These are phyloP conservation scores for Oscheius sp. DNA, from an alignment of 2,888 invertebrate species.

Conservation along the genomic window DNA sequence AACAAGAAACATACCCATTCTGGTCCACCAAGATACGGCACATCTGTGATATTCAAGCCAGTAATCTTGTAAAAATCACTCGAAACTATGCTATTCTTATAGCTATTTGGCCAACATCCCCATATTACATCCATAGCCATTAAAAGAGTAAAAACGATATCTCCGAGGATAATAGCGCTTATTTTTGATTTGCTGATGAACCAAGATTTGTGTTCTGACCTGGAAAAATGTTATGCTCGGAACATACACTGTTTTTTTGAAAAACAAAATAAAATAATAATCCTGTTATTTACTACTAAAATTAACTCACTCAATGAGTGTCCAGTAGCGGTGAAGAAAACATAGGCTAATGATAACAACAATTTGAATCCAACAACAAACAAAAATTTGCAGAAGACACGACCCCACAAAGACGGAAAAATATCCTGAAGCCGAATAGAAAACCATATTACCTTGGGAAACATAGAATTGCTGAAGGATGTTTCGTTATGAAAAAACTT, in stretches of 20 bases:
- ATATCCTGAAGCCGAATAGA: background rate
- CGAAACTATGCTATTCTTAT: background rate
- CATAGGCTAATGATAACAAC: slow-evolving; percentile 4
- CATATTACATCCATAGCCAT: background rate
- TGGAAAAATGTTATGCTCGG: background rate
- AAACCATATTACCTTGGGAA: background rate
- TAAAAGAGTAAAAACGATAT: background rate
- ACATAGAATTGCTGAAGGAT: background rate
- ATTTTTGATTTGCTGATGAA: background rate
- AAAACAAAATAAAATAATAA: too few relatives aligned
- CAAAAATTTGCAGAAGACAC: background rate
- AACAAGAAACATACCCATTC: slow-evolving; percentile 1
- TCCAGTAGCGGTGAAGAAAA: slow-evolving; percentile 7
- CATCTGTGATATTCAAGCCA: background rate
- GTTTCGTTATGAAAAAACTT: background rate
- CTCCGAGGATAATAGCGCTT: background rate
- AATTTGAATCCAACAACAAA: slow-evolving; percentile 13
- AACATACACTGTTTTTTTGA: background rate
- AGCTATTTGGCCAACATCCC: background rate
- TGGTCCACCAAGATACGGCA: slow-evolving; percentile 1
- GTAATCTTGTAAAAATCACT: background rate
- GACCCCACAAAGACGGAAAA: background rate
- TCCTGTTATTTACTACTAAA: too few relatives aligned
- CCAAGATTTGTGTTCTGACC: slow-evolving; percentile 1
- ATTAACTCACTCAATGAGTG: background rate